phyloP scores from a whole-genome alignment of 1,140 invertebrate genomes.

The Drosophila serrata region DNA sequence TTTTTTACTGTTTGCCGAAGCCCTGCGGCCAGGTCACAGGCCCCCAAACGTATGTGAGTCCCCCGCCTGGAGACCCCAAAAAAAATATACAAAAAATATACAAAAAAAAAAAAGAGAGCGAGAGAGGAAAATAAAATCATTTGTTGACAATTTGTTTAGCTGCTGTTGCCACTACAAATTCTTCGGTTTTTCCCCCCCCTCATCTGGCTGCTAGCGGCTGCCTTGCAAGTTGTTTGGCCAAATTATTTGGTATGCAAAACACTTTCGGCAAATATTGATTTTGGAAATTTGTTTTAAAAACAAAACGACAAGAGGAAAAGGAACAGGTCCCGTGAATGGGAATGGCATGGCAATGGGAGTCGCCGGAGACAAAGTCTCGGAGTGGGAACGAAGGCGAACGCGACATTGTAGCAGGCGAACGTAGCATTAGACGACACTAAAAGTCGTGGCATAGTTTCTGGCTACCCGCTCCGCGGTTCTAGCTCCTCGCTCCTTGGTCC shows the following conservation, averaged over 20 bases:
- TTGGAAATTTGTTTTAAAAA: slow-evolving; percentile 80
- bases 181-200: slow-evolving; percentile 39
- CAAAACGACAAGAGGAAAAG: slow-evolving; percentile 43
- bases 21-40: slow-evolving; percentile 56
- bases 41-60: slow-evolving; percentile 40
- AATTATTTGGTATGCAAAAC: slow-evolving; percentile 84
- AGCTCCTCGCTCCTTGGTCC: neutral
- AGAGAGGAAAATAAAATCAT: slow-evolving; percentile 76
- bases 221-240: slow-evolving; percentile 77
- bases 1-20: slow-evolving; percentile 66
- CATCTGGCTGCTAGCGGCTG: slow-evolving; percentile 3
- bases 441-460: slow-evolving; percentile 72
- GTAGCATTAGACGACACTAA: slow-evolving; percentile 64
- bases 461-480: neutral
- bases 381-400: slow-evolving; percentile 22
- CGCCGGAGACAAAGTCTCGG: neutral
- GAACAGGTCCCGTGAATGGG: slow-evolving; percentile 8
- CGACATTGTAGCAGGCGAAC: slow-evolving; percentile 65
- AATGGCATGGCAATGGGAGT: slow-evolving; percentile 1
- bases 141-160: slow-evolving; percentile 84
- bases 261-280: slow-evolving; percentile 84
- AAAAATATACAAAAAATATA: slow-evolving; percentile 7
- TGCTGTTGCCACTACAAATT: slow-evolving; percentile 81
- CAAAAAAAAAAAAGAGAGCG: slow-evolving; percentile 28
- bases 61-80: slow-evolving; percentile 49